Evolutionary conservation across 2,797 vertebrate species (phyloP).

Genomic region (Neomorphus geoffroyi): DNA sequence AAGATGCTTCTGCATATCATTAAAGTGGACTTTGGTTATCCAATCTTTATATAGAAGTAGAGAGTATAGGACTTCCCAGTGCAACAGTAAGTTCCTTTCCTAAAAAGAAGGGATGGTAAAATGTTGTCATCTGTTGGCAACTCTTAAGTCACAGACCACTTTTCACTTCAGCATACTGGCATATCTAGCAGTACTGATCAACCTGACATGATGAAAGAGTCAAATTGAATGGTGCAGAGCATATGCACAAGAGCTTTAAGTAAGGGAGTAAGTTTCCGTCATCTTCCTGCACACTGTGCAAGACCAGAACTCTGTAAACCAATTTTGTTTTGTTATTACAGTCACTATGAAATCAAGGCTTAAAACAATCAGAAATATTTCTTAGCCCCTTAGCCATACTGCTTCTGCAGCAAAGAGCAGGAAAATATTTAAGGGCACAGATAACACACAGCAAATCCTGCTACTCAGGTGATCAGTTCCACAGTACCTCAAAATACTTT

Average conservation of each 20-base stretch:
- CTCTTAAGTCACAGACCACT: not conserved
- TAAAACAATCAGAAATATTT: not conserved
- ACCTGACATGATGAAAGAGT: not conserved
- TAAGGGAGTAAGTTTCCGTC: not conserved
- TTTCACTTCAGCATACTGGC: not conserved
- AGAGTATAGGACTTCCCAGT: not conserved
- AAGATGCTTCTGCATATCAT: conserved; percentile 72
- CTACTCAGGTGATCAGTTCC: not conserved
- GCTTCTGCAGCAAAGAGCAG: not conserved
- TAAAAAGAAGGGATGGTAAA: not conserved
- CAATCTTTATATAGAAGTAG: not conserved
- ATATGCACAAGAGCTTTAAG: not conserved
- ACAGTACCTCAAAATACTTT: conserved; percentile 24
- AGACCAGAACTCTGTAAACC: not conserved
- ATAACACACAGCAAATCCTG: fast-evolving
- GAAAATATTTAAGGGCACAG: not conserved
- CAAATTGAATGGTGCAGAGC: not conserved
- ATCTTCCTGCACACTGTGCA: not conserved
- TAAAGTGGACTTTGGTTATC: not conserved
- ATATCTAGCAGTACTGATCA: not conserved
- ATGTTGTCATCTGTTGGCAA: not conserved
- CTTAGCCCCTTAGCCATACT: not conserved
- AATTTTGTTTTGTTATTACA: not conserved
- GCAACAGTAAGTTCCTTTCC: not conserved
- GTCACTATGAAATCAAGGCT: not conserved